These are phyloP conservation scores for Parnassius smintheus DNA, from an alignment of 2,888 invertebrate genomes.

Conservation along the genomic window DNA sequence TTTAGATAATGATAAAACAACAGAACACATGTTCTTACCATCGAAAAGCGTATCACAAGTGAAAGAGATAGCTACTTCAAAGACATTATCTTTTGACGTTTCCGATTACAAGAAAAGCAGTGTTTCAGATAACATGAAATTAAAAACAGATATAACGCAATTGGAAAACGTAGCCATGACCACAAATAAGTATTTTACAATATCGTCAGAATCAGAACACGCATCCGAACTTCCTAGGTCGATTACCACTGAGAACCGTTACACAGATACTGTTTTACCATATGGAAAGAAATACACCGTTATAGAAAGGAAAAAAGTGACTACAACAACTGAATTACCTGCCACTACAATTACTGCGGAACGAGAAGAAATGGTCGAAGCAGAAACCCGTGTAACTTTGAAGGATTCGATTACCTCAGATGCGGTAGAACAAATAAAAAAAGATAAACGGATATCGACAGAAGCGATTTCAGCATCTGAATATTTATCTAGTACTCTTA, in stretches of 20 bases:
- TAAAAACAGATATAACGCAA: not conserved
- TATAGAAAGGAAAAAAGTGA: conserved; percentile 45
- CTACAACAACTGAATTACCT: conserved; percentile 32
- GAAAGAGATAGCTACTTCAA: not conserved
- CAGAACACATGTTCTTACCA: too few species aligned
- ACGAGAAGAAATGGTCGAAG: conserved; percentile 37
- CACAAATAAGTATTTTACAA: not conserved
- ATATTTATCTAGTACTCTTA: not conserved
- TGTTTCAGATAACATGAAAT: not conserved
- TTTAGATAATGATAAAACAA: too few species aligned
- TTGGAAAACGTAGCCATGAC: not conserved
- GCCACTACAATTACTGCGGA: conserved; percentile 32
- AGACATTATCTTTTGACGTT: not conserved
- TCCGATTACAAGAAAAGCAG: not conserved
- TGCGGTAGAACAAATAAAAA: conserved; percentile 16
- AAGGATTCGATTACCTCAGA: conserved; percentile 7
- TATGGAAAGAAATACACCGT: conserved; percentile 32
- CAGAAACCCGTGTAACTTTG: conserved; percentile 37
- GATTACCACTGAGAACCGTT: conserved; percentile 4
- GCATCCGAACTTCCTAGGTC: not conserved
- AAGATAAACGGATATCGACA: conserved; percentile 6
- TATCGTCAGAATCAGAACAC: not conserved
- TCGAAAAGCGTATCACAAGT: too few species aligned
- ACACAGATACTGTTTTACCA: conserved; percentile 6
- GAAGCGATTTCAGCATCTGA: conserved; percentile 2